A percentile compares a stretch with the other conserved stretches of the same genome.
phyloP scores from a whole-genome alignment of 35 echinoderm and acorn worm genomes.

The Chiridota heheva region DNA sequence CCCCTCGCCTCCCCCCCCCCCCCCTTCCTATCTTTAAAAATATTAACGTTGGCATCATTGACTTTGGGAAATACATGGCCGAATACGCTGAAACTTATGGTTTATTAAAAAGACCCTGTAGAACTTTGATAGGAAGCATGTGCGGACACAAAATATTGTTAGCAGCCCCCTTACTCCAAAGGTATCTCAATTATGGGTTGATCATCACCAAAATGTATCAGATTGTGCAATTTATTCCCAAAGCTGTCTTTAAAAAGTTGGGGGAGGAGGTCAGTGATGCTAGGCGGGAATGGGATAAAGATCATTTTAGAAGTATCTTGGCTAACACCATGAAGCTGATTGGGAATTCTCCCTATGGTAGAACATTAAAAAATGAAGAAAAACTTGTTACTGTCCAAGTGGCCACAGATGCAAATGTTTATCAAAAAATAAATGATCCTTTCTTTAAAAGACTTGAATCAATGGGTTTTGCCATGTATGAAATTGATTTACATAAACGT shows the following conservation, averaged over 20 bases:
- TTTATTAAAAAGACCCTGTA: conserved; percentile 10
- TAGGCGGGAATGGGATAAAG: conserved; percentile 1
- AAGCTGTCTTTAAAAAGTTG: conserved; percentile 38
- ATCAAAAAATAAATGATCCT: too few species aligned
- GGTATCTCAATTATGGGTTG: conserved; percentile 12
- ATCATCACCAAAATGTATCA: conserved; percentile 28
- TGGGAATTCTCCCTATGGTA: conserved; percentile 17
- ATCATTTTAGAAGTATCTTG: conserved; percentile 24
- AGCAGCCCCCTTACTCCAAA: conserved; percentile 28
- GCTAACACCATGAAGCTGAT: conserved; percentile 53
- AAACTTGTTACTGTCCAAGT: neutral
- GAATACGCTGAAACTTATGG: conserved; percentile 1
- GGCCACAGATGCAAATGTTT: neutral
- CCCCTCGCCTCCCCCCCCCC: too few species aligned
- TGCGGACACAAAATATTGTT: conserved; percentile 23
- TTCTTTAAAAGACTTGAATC: too few species aligned
- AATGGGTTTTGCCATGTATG: too few species aligned
- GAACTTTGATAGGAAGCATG: conserved; percentile 46
- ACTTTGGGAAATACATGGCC: conserved; percentile 16
- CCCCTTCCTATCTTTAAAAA: conserved; percentile 33
- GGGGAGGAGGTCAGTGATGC: conserved; percentile 25
- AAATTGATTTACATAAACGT: neutral
- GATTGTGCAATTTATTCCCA: conserved; percentile 23
- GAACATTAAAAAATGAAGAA: conserved; percentile 42
- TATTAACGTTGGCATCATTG: neutral